Conservation (phyloP, 2,113 vertebrate genomes). For the Epinephelus moara region DNA sequence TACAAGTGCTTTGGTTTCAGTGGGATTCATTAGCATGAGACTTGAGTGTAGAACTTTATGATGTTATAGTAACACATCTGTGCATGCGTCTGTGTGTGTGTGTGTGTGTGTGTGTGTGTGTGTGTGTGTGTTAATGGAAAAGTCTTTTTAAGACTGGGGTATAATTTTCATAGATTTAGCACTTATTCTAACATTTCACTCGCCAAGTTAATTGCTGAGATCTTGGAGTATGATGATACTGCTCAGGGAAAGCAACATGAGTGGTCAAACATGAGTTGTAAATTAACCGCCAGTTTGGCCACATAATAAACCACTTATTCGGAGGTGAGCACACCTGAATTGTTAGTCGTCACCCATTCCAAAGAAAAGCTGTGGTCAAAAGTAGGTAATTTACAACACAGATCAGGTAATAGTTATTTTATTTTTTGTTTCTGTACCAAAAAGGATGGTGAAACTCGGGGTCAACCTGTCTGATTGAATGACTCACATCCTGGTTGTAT, state of each 20-base stretch:
- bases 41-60: slow-evolving; percentile 52
- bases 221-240: neutral
- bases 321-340: neutral
- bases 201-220: neutral
- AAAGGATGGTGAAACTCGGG: neutral
- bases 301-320: neutral
- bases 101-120: neutral
- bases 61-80: slow-evolving; percentile 44
- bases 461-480: neutral
- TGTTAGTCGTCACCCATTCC: neutral
- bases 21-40: slow-evolving; percentile 80
- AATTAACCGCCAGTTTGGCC: neutral
- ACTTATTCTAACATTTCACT: slow-evolving; percentile 2
- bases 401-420: neutral
- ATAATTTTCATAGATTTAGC: slow-evolving; percentile 9
- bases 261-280: neutral
- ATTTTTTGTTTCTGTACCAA: neutral
- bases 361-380: neutral
- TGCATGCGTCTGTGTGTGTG: slow-evolving; percentile 9
- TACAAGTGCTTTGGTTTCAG: slow-evolving; percentile 72
- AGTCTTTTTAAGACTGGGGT: neutral
- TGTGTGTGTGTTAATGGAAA: neutral
- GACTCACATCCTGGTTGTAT: neutral
- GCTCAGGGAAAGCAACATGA: neutral
- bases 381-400: neutral